These are phyloP conservation scores for Chaetura pelagica DNA, from an alignment of 2,113 vertebrate species.

Conservation along the genomic window DNA sequence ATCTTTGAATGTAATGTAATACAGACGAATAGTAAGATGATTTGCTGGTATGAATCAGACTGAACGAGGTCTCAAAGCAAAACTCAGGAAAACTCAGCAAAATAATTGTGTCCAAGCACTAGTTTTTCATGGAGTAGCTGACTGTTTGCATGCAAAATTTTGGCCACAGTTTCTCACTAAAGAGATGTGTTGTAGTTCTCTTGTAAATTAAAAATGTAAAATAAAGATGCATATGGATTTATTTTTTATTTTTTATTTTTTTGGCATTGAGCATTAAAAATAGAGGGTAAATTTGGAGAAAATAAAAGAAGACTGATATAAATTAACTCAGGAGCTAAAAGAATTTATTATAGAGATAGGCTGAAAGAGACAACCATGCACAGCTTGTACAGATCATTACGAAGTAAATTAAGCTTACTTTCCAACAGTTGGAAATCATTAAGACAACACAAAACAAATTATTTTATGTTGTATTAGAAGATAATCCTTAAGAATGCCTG, in stretches of 20 bases:
- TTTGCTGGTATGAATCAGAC: neutral
- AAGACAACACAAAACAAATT: neutral
- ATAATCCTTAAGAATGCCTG: neutral
- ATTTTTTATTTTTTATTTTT: neutral
- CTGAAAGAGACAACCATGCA: neutral
- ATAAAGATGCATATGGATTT: neutral
- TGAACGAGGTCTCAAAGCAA: neutral
- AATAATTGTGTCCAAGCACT: neutral
- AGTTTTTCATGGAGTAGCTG: neutral
- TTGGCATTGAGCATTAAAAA: neutral
- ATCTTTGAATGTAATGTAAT: neutral
- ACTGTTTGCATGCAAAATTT: neutral
- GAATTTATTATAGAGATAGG: neutral
- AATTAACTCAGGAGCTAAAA: neutral
- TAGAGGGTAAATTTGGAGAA: neutral
- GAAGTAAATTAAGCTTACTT: neutral
- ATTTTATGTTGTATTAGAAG: neutral
- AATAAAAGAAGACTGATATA: neutral
- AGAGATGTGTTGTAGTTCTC: neutral
- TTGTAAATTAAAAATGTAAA: neutral
- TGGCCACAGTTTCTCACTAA: neutral
- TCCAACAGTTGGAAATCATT: neutral
- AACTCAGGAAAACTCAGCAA: neutral
- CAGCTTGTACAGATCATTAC: neutral
- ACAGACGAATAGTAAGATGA: neutral